Evolutionary conservation across 1,140 invertebrate species (phyloP).

Genomic region (Macrosteles quadrilineatus): DNA sequence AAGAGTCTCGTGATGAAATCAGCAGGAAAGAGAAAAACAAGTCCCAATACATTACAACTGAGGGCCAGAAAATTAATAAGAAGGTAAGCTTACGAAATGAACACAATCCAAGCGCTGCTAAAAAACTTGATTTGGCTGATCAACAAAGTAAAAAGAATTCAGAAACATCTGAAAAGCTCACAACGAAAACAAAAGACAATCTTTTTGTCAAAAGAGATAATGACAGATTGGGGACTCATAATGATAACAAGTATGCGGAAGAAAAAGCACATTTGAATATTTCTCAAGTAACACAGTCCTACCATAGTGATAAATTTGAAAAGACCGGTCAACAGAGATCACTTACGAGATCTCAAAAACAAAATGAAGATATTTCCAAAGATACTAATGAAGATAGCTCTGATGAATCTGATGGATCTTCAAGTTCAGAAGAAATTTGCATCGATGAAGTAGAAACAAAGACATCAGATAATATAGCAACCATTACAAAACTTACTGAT

Average conservation of each 20-base stretch:
- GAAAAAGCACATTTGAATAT: too few species aligned
- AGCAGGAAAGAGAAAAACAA: slow-evolving; percentile 42
- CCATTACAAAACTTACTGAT: not conserved
- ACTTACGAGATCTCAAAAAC: too few species aligned
- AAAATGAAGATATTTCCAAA: not conserved
- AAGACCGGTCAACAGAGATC: too few species aligned
- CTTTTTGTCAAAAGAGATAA: too few species aligned
- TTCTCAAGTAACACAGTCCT: too few species aligned
- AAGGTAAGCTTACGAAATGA: slow-evolving; percentile 47
- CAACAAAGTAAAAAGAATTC: too few species aligned
- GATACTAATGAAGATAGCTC: not conserved
- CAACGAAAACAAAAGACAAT: slow-evolving; percentile 39
- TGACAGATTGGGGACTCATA: too few species aligned
- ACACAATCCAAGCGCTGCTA: not conserved
- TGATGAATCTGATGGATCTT: not conserved
- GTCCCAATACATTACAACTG: slow-evolving; percentile 57
- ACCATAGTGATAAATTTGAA: too few species aligned
- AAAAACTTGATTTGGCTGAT: not conserved
- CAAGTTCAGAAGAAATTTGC: not conserved
- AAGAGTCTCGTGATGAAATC: not conserved
- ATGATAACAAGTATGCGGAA: too few species aligned
- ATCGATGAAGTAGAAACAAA: not conserved
- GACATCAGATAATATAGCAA: not conserved
- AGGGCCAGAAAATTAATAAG: slow-evolving; percentile 71
- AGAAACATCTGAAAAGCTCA: slow-evolving; percentile 20